Base-by-base conservation (phyloP, 2,797 vertebrate genomes). In the Galago senegalensis region DNA sequence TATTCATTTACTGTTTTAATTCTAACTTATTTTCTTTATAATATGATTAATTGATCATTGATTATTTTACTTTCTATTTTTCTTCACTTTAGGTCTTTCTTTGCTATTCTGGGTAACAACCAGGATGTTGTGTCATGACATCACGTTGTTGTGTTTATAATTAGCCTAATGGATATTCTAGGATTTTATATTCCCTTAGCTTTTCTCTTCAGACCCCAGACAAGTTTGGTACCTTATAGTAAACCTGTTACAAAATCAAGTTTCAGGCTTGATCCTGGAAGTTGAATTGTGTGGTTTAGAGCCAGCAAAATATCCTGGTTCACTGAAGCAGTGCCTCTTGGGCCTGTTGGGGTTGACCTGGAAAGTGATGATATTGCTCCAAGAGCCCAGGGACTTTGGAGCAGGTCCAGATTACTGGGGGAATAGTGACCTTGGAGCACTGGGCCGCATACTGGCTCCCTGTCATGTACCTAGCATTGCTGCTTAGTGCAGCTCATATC, bases 101-200 rank as follows among this genome's bases (percentile, higher is more conserved):
- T 89, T 86, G n/a, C 37, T 77, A 1, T 75, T 70, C 67, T 84
- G 0, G 89, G 49, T 81, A 65, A 77, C 3, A 60, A 34, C 67
- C 25, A 90, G 82, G 77, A 43, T 13, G 77, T 93, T 88, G 94
- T 89, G 17, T 20, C 17, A 4, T 69, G 23, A 56, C 14, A 5
- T 63, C 85, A 58, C 60, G 23, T 80, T 89, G 65, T 23, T 75
- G 27, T 23, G 25, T 96, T 81, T 96, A 60, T 61, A 72, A 46
- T 63, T 79, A 94, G 63, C 60, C 69, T 75, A 40, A 34, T 69
- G 56, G 61, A 21, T 94, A 25, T 90, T 63, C 0, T 75, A 61
- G 76, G 46, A 93, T 21, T 73, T 92, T 13, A 67, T 25, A n/a
- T 84, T 85, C 89, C 87, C 18, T 93, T 96, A 87, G 23, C 40